These are phyloP conservation scores for Volucella inanis DNA, from an alignment of 2,888 invertebrate genomes.

Conservation along the genomic window DNA sequence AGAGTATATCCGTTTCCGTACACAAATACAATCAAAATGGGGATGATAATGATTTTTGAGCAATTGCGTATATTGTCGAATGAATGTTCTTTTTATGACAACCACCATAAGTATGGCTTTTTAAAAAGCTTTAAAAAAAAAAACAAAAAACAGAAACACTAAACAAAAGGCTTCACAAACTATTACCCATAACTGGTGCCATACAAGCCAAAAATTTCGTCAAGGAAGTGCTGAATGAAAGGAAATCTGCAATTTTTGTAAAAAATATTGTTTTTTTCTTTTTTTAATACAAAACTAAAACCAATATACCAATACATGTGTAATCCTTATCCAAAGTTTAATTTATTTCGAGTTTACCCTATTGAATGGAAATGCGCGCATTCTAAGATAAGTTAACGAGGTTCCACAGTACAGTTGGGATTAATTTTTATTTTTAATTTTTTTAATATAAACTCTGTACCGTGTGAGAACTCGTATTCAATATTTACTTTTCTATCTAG, in stretches of 20 bases:
- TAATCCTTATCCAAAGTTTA: slow-evolving; percentile 18
- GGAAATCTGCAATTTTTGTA: slow-evolving; percentile 75
- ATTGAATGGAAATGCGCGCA: background rate
- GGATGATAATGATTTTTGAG: background rate
- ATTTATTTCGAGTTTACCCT: background rate
- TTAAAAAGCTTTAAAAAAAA: slow-evolving; percentile 2
- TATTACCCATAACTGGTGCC: slow-evolving; percentile 83
- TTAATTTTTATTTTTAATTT: background rate
- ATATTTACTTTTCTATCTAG: slow-evolving; percentile 8
- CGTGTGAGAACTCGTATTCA: no score
- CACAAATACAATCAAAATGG: background rate
- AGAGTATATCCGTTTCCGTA: background rate
- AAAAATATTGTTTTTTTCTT: slow-evolving; percentile 57
- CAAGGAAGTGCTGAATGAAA: slow-evolving; percentile 79
- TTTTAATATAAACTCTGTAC: no score
- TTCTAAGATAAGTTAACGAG: slow-evolving; percentile 28
- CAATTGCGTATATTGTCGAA: no score
- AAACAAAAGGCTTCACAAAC: slow-evolving; percentile 32
- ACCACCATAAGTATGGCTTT: slow-evolving; percentile 42
- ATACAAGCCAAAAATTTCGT: slow-evolving; percentile 82
- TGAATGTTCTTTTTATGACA: background rate
- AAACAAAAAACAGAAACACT: no score
- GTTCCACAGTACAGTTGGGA: background rate
- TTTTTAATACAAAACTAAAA: background rate
- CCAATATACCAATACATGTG: no score